Percentiles rank a stretch among this genome's conserved stretches.
phyloP scores from a whole-genome alignment of 1,140 invertebrate genomes.

The Dolichoris vasculosae region DNA sequence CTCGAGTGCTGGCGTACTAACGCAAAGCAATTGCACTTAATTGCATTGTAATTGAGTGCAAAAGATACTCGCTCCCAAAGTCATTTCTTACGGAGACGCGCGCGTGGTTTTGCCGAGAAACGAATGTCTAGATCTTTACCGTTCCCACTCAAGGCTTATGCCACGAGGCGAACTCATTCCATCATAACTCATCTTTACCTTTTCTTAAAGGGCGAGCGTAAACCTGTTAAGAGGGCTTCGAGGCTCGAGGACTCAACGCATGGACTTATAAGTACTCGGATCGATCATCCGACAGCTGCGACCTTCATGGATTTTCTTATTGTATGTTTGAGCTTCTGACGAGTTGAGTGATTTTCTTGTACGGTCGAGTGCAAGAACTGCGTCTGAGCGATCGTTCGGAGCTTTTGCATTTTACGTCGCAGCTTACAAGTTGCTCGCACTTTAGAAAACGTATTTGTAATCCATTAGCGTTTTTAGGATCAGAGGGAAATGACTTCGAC shows the following conservation, averaged over 20 bases:
- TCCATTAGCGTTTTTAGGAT: not conserved
- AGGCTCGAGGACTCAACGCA: not conserved
- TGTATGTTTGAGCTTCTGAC: not conserved
- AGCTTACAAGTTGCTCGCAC: not conserved
- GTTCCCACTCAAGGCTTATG: too few species aligned
- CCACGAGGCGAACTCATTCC: not conserved
- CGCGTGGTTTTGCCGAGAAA: slow-evolving; percentile 15
- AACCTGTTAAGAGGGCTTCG: slow-evolving; percentile 32
- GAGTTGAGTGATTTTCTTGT: not conserved
- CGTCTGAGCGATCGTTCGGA: not conserved
- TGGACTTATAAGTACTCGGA: slow-evolving; percentile 32
- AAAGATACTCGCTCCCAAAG: slow-evolving; percentile 37
- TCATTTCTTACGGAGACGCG: not conserved
- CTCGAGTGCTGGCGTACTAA: slow-evolving; percentile 5
- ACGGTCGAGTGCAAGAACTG: not conserved
- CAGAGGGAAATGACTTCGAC: not conserved
- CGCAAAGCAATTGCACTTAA: slow-evolving; percentile 51
- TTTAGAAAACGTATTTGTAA: not conserved
- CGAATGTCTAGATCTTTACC: not conserved
- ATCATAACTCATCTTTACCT: slow-evolving; percentile 2
- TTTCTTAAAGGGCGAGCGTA: not conserved
- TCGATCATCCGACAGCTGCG: slow-evolving; percentile 31
- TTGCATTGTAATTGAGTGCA: slow-evolving; percentile 53
- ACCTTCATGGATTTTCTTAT: slow-evolving; percentile 13
- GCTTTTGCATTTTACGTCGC: not conserved